phyloP scores from a whole-genome alignment of 2,797 vertebrate species.

The Enteromius unitaeniatus region DNA sequence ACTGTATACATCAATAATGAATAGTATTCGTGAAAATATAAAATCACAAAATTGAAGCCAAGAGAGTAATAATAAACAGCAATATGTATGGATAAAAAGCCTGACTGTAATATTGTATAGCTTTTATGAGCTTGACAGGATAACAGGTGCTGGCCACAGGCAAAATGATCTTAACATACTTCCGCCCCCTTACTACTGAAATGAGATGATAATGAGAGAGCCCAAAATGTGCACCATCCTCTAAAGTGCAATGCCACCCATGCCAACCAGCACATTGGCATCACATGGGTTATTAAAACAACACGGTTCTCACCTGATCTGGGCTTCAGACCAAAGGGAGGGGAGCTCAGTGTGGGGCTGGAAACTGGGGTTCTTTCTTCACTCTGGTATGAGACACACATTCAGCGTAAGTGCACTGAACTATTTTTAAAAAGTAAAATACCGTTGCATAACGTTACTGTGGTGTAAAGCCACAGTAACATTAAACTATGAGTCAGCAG shows the following conservation, averaged over 20 bases:
- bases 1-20: neutral
- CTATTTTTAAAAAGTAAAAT: neutral
- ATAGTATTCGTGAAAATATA: neutral
- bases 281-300: neutral
- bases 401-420: neutral
- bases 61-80: neutral
- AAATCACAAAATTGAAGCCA: neutral
- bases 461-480: neutral
- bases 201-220: neutral
- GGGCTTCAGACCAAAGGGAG: constrained; percentile 90
- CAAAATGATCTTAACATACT: constrained; percentile 14
- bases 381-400: constrained; percentile 70
- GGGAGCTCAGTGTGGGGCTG: constrained; percentile 74
- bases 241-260: constrained; percentile 2
- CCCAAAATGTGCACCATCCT: constrained; percentile 15
- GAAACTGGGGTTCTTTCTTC: constrained; percentile 75
- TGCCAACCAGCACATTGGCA: neutral
- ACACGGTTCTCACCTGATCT: constrained; percentile 86
- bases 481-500: neutral
- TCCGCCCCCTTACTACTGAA: neutral
- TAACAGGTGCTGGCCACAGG: neutral
- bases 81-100: constrained; percentile 3
- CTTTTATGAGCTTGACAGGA: constrained; percentile 9
- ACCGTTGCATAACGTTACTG: neutral
- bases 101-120: neutral